Base-by-base conservation (phyloP, 2,888 invertebrate genomes). In the Auanema sp. region DNA sequence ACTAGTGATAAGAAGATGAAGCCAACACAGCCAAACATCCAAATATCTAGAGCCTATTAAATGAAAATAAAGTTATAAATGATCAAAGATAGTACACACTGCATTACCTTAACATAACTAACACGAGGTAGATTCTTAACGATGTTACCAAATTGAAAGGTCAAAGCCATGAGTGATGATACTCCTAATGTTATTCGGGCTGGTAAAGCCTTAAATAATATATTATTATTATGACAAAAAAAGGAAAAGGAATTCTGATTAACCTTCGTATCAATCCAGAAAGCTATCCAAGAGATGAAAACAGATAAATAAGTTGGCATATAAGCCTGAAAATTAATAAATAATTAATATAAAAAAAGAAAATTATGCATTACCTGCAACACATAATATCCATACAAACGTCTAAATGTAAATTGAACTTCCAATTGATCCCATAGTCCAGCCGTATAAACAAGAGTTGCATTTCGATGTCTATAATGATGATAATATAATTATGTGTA, bases 271-370 rank as follows among this genome's bases (percentile, higher is more conserved):
- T 83, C 84, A 49, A 83, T 81, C 83, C 83, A 84, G 60, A 83
- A 83, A 1, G 83, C 80, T 43, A 83, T 84, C 83, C 84, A 83
- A 0, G 78, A 77, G 41, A 83, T 83, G 62, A 84, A 83, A 12
- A 83, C 83, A 3, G 81, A 79, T 4, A 82, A 62, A 62, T 82
- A 83, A 12, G 83, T 84, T 14, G 83, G 83, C 77, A 83, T 76
- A 53, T 81, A 83, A 8, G 83, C 83, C 79, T 80, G 54, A 63
- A 66, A 56, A 41, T 8, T 3, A 33, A 33, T 33, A 8, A 33
- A 33, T 5, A 33, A 33, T 40, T 24, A 8, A 11, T 18, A 18
- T 33, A 1, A 21, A n/a, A 43, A n/a, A 47, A 12, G 23, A 57
- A 42, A 24, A n/a, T 5, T 8, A 33, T 33, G 33, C 8, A 5